These are phyloP conservation scores for Threskiornis aethiopicus DNA, from an alignment of 2,797 vertebrate genomes.

Conservation along the genomic window DNA sequence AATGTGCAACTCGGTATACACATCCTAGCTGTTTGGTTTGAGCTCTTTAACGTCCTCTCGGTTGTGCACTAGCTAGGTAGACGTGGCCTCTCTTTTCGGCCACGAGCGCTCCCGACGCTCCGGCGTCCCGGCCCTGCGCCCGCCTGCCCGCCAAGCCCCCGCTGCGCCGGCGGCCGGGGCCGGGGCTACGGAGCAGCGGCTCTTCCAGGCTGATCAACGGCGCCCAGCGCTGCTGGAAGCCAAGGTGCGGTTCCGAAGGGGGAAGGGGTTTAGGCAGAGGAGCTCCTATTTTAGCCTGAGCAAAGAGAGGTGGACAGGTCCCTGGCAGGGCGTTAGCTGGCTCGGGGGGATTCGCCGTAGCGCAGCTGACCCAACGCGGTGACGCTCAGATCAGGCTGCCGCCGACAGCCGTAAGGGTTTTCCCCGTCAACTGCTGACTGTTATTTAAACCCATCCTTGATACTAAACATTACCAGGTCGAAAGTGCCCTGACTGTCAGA, in stretches of 20 bases:
- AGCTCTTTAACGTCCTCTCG: background rate
- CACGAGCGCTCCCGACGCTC: background rate
- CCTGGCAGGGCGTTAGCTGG: background rate
- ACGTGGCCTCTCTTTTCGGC: background rate
- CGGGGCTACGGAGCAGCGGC: background rate
- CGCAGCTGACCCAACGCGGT: background rate
- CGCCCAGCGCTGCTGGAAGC: background rate
- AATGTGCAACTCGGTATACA: conserved; percentile 22
- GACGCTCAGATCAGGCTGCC: background rate
- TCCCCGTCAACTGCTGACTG: conserved; percentile 55
- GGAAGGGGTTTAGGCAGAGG: background rate
- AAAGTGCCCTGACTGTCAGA: conserved; percentile 57
- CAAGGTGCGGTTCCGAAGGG: background rate
- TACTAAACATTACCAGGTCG: conserved; percentile 52
- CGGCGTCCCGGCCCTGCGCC: background rate
- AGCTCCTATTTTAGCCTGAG: background rate
- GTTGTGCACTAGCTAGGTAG: background rate
- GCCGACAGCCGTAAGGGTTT: background rate
- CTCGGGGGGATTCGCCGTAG: background rate
- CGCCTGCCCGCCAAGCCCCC: background rate
- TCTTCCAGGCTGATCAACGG: fast-evolving
- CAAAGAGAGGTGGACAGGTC: background rate
- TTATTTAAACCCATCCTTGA: conserved; percentile 62
- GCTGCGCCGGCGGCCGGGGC: fast-evolving
- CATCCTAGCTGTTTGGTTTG: background rate